A percentile compares a stretch with the other conserved stretches of the same genome.
Evolutionary conservation across 2,113 vertebrate species (phyloP).

Genomic region (Misgurnus mizolepis): DNA sequence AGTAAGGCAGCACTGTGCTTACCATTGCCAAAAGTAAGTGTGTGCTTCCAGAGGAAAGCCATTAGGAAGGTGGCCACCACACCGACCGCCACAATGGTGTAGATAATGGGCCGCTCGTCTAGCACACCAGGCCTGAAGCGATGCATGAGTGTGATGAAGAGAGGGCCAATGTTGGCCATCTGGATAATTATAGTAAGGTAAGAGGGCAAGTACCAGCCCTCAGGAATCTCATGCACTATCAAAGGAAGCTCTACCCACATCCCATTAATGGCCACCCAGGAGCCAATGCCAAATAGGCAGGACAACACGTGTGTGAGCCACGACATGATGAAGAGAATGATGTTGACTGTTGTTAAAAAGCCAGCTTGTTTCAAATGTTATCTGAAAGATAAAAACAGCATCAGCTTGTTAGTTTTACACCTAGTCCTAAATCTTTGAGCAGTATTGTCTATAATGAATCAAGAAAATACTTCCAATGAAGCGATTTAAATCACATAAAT

Average conservation of each 20-base stretch:
- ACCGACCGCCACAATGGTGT: constrained; percentile 72
- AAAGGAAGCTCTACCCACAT: constrained; percentile 86
- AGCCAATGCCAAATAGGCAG: constrained; percentile 81
- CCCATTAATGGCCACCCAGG: constrained; percentile 86
- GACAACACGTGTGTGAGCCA: constrained; percentile 74
- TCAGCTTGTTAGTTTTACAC: constrained; percentile 14
- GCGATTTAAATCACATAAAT: no score
- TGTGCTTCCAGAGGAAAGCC: constrained; percentile 78
- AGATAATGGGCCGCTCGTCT: constrained; percentile 74
- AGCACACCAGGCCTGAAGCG: constrained; percentile 71
- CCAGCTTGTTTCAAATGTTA: constrained; percentile 8
- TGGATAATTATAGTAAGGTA: constrained; percentile 84
- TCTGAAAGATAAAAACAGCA: constrained; percentile 59
- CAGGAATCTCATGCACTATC: constrained; percentile 71
- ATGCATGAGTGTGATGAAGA: constrained; percentile 78
- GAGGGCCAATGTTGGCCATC: constrained; percentile 81
- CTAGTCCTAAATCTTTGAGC: no score
- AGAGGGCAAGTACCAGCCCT: constrained; percentile 80
- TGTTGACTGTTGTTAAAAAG: not conserved
- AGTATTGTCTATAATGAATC: no score
- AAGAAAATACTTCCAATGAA: no score
- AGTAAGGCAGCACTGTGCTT: constrained; percentile 75
- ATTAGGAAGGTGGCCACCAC: constrained; percentile 76
- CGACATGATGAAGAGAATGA: constrained; percentile 67
- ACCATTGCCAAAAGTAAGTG: constrained; percentile 53